Conservation (phyloP, 1,140 invertebrate genomes). For the Globodera ellingtonae region DNA sequence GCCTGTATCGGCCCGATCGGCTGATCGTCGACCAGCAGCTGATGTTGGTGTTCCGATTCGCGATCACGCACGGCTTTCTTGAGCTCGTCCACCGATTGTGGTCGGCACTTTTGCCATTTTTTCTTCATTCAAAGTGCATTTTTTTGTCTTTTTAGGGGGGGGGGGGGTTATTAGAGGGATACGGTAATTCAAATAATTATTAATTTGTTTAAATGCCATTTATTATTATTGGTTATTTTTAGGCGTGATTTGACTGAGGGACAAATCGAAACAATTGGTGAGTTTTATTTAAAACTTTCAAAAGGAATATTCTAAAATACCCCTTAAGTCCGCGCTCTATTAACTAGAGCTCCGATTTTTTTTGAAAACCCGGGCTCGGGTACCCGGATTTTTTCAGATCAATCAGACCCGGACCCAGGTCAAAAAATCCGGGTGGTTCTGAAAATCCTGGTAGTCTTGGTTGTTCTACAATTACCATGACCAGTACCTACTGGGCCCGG, state of each 20-base stretch:
- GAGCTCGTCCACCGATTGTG: conserved; percentile 45
- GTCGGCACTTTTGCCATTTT: conserved; percentile 14
- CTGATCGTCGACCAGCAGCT: conserved; percentile 46
- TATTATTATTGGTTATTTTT: neutral
- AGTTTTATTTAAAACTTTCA: neutral
- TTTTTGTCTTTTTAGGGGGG: neutral
- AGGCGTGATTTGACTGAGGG: conserved; percentile 30
- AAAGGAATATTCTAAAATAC: neutral
- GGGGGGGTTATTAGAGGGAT: neutral
- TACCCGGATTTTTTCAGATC: too few relatives aligned
- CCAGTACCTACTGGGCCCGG: too few relatives aligned
- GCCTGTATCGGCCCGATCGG: conserved; percentile 44
- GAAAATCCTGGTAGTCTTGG: too few relatives aligned
- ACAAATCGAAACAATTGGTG: conserved; percentile 51
- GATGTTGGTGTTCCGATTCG: conserved; percentile 46
- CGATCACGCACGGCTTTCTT: conserved; percentile 45
- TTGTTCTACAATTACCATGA: too few relatives aligned
- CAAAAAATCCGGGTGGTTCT: too few relatives aligned
- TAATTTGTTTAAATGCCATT: neutral
- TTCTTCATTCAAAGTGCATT: neutral
- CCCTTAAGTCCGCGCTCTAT: too few relatives aligned
- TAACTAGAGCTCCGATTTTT: too few relatives aligned
- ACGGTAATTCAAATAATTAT: neutral
- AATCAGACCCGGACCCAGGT: too few relatives aligned
- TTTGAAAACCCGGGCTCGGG: too few relatives aligned